These are phyloP conservation scores for Beroe ovata DNA, from an alignment of 37 sponge, comb jelly and placozoan species.

Conservation along the genomic window DNA sequence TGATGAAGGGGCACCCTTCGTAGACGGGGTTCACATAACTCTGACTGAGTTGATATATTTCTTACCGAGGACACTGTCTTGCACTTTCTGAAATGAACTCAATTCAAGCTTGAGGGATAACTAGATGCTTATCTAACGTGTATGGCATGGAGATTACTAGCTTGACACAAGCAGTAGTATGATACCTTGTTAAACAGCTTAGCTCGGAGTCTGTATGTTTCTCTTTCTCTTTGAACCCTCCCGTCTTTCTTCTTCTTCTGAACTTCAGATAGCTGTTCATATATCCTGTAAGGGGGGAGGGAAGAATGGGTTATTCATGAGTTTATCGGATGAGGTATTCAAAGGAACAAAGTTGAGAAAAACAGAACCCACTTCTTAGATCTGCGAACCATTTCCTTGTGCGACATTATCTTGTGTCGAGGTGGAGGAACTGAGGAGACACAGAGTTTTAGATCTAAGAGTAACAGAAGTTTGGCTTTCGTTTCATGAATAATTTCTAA, in stretches of 20 bases:
- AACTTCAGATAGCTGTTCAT: conserved; percentile 19
- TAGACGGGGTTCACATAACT: conserved; percentile 2
- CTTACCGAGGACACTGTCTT: conserved; percentile 16
- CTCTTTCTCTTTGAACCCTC: conserved; percentile 53
- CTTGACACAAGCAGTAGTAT: not conserved
- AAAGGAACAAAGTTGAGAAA: too few relatives aligned
- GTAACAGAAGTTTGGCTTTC: too few relatives aligned
- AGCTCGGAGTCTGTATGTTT: conserved; percentile 39
- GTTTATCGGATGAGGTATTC: too few relatives aligned
- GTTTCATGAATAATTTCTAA: too few relatives aligned
- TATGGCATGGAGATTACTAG: too few relatives aligned
- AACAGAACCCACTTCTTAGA: conserved; percentile 39
- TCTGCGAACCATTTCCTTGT: not conserved
- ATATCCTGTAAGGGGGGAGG: conserved; percentile 6
- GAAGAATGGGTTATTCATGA: too few relatives aligned
- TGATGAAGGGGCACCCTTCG: too few relatives aligned
- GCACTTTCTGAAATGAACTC: conserved; percentile 21
- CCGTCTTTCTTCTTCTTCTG: conserved; percentile 57
- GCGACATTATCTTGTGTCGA: conserved; percentile 6
- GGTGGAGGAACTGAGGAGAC: conserved; percentile 54
- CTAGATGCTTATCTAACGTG: too few relatives aligned
- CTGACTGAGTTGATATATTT: conserved; percentile 42
- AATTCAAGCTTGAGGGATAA: too few relatives aligned
- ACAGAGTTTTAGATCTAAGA: too few relatives aligned
- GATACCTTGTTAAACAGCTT: conserved; percentile 59